phyloP scores from a whole-genome alignment of 30 jellyfish, hydroid and myxozoan genomes.

The Turritopsis rubra region DNA sequence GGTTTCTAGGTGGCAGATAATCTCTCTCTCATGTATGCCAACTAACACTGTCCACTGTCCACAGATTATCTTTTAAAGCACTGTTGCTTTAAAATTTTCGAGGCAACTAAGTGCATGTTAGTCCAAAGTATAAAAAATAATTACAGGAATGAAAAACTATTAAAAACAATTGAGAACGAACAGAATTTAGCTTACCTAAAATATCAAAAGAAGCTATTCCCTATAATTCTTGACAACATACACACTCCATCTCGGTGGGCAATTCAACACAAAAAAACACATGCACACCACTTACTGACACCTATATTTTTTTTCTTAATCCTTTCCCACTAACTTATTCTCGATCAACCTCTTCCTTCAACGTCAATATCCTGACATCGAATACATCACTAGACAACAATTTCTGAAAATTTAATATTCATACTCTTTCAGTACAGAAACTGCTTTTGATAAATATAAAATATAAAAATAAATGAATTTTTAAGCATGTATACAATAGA shows the following conservation, averaged over 20 bases:
- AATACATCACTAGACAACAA: neutral
- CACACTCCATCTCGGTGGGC: neutral
- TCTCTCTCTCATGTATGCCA: neutral
- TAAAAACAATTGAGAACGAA: too few relatives aligned
- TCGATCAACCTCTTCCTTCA: neutral
- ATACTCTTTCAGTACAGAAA: neutral
- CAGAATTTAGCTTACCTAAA: neutral
- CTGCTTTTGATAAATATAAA: neutral
- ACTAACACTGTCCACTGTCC: neutral
- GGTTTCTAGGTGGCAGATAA: neutral
- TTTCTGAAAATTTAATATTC: neutral
- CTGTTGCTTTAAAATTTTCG: neutral
- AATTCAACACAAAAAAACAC: neutral
- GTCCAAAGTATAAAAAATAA: too few relatives aligned
- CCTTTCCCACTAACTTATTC: neutral
- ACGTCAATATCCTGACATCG: neutral
- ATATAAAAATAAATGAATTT: too few relatives aligned
- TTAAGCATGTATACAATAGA: too few relatives aligned
- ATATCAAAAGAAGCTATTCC: neutral
- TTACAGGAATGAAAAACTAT: too few relatives aligned
- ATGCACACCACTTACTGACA: neutral
- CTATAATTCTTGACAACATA: neutral
- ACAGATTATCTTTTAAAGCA: neutral
- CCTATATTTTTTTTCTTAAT: too few relatives aligned
- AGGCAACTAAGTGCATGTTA: too few relatives aligned